Conservation (phyloP, 2,888 invertebrate species). For the Cantharis lateralis region DNA sequence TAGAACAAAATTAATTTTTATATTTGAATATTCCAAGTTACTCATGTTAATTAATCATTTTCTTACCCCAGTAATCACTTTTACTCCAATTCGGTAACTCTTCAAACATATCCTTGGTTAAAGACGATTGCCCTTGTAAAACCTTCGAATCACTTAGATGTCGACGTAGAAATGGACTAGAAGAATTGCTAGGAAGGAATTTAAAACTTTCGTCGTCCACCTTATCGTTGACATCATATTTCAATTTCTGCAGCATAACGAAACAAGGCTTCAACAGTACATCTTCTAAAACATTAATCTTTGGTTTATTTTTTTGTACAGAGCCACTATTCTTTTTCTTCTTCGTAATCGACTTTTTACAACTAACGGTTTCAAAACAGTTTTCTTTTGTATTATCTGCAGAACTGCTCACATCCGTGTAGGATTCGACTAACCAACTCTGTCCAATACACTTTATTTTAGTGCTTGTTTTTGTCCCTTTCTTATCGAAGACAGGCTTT, state of each 20-base stretch:
- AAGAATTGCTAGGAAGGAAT: background rate
- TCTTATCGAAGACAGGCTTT: background rate
- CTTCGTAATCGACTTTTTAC: background rate
- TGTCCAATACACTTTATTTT: background rate
- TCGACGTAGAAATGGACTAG: background rate
- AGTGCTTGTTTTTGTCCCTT: background rate
- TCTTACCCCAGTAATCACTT: background rate
- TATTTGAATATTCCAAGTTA: too few species aligned
- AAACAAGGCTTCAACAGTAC: background rate
- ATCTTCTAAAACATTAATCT: background rate
- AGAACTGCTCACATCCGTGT: background rate
- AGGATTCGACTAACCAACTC: background rate
- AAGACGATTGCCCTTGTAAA: background rate
- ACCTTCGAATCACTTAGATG: background rate
- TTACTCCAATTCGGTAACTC: background rate
- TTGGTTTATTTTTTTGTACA: background rate
- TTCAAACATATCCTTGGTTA: background rate
- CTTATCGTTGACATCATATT: background rate
- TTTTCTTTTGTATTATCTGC: background rate
- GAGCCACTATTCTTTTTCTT: background rate
- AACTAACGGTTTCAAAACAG: background rate
- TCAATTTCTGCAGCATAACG: background rate
- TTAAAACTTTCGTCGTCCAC: background rate
- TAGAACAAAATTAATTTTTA: background rate
- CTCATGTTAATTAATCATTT: too few species aligned